Evolutionary conservation across 2,113 vertebrate species (phyloP).

Genomic region (Circaetus gallicus): DNA sequence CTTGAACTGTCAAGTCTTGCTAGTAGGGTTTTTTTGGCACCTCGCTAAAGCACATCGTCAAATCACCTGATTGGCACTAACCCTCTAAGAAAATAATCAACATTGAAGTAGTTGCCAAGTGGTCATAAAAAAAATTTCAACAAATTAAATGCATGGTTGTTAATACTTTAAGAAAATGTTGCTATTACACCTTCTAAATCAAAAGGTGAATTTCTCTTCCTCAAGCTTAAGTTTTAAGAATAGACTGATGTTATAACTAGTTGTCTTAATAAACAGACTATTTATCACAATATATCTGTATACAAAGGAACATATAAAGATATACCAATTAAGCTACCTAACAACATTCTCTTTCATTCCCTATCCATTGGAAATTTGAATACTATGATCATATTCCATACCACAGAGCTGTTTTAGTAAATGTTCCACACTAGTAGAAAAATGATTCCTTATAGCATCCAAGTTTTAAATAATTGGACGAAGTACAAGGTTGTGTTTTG

Average conservation of each 20-base stretch:
- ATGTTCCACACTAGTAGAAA: background rate
- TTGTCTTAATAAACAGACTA: background rate
- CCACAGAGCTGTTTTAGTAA: background rate
- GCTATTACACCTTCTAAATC: background rate
- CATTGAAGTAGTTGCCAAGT: fast-evolving
- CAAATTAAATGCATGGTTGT: fast-evolving
- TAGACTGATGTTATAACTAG: background rate
- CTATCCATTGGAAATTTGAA: background rate
- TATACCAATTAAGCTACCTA: background rate
- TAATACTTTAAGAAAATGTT: background rate
- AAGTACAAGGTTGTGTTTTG: background rate
- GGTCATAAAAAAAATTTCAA: background rate
- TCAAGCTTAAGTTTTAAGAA: background rate
- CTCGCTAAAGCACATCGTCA: background rate
- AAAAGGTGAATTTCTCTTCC: background rate
- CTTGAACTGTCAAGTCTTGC: background rate
- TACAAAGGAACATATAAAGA: background rate
- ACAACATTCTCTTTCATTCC: background rate
- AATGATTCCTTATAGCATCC: background rate
- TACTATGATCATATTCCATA: background rate
- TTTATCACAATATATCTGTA: background rate
- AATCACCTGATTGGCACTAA: background rate
- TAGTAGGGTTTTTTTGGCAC: background rate
- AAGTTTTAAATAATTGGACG: background rate
- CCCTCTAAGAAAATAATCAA: background rate